Base-by-base conservation (phyloP, 2,113 vertebrate genomes). In the Pao palembangensis region DNA sequence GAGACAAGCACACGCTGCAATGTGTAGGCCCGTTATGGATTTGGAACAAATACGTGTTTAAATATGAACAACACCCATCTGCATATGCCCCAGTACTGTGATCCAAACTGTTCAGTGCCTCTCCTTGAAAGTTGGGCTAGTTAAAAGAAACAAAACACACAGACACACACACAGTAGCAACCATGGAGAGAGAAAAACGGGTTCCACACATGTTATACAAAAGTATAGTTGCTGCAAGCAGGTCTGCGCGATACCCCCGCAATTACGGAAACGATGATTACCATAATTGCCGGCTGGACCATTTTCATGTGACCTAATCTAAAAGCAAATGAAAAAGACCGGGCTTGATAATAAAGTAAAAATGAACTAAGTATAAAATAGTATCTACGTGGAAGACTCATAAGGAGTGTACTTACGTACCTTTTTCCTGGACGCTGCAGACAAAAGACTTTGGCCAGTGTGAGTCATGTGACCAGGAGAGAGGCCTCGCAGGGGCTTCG, bases 211-310 rank as follows among this genome's bases (percentile, higher is more conserved):
- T 43, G 62, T 25, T 8, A 72, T 20, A 63, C 46, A 13, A 61
- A 64, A 63, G 38, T 54, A 63, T 20, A 49, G 42, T 28, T 61
- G 49, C 54, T 58, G 54, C 23, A 65, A 72, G 58, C 56, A 59
- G 58, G 58, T 73, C 61, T 51, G 21, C 3, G 5, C 57, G 63
- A 69, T 41, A 23, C 41, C 58, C 54, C 50, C 58, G 21, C 56
- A 82, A 75, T 72, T 74, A 76, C 49, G 55, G 25, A 58, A 76
- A 73, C 56, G 25, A 54, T 79, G 61, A 78, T 82, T 73, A 72
- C 51, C 20, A 67, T 74, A 75, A 75, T 78, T 69, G 71, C 74
- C 51, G 56, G 46, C 61, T 68, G 50, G 53, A 53, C 55, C 56
- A 60, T 83, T 76, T 79, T 78, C 55, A 63, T 80, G 41, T 58